Evolutionary conservation across 2,888 invertebrate species (phyloP).

Genomic region (Melanotus villosus): DNA sequence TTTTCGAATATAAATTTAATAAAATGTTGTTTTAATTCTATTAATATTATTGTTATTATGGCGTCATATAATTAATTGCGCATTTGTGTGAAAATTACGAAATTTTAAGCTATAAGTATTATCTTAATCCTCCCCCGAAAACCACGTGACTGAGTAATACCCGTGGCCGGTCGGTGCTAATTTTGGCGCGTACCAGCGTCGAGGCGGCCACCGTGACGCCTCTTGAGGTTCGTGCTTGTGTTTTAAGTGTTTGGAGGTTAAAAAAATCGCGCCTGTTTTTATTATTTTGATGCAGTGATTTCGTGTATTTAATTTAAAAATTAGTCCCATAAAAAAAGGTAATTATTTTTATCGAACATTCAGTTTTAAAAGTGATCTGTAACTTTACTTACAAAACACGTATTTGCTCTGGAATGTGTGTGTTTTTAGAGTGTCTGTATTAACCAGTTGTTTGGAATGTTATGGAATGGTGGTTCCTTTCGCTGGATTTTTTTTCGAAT

Average conservation of each 20-base stretch:
- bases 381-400: neutral
- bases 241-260: conserved; percentile 36
- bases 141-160: conserved; percentile 41
- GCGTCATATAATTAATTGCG: neutral
- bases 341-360: neutral
- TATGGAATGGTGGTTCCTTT: neutral
- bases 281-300: conserved; percentile 21
- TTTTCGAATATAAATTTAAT: too few species aligned
- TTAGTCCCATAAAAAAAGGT: neutral
- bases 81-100: conserved; percentile 22
- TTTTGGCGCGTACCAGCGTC: conserved; percentile 55
- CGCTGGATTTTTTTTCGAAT: too few species aligned
- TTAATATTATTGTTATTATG: neutral
- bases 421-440: neutral
- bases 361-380: neutral
- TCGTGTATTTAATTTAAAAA: conserved; percentile 13
- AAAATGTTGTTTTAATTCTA: neutral
- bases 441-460: conserved; percentile 4
- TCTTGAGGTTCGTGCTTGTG: conserved; percentile 44
- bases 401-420: conserved; percentile 2
- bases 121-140: conserved; percentile 41
- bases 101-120: conserved; percentile 28
- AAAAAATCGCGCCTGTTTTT: conserved; percentile 23
- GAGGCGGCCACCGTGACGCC: conserved; percentile 49
- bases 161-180: conserved; percentile 55